Evolutionary conservation across 2,797 vertebrate genomes (phyloP), one percentile per base, ranked within the genome.

Genomic region (Delichon dasypus): DNA sequence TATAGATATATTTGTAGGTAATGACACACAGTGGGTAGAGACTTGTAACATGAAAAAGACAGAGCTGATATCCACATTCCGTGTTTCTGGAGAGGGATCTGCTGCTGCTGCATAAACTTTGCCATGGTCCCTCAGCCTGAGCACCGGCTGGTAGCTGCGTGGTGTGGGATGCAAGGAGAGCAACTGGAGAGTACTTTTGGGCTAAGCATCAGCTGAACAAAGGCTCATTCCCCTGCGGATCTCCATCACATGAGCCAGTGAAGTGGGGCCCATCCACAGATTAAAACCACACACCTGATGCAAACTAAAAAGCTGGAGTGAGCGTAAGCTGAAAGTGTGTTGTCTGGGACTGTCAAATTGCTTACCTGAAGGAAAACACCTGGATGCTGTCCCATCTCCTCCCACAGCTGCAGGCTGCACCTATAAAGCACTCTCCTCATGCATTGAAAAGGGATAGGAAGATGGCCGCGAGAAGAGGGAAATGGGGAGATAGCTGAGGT

Each of bases 121-220:
- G 0, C 18, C 5, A 1, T 10, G 40, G 60, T 13, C 13, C 18
- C 15, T 58, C 47, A 47, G 29, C 23, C 50, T 38, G 38, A 78
- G 34, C 45, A 16, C 53, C 36, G 48, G 3, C 27, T 58, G 48
- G 47, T 16, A 78, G 38, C 44, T 66, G 16, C 30, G 10, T 5
- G 10, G 38, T 7, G 5, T 82, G 21, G 13, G 15, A 29, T 27
- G n/a, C 8, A 16, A 26, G 65, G 71, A 11, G 9, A 25, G 10
- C 16, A 77, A 1, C 21, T 38, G 58, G 50, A 65, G 50, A 47
- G 8, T 5, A 29, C 2, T 29, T 66, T 47, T 1, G 1, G 51
- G 32, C 13, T 0, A 0, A 84, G 30, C 42, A 34, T 17, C 34
- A 65, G 44, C 48, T 38, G 21, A 90, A 73, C 0, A 0, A 72